phyloP scores from a whole-genome alignment of 2,797 vertebrate species.

The Alectoris magna region DNA sequence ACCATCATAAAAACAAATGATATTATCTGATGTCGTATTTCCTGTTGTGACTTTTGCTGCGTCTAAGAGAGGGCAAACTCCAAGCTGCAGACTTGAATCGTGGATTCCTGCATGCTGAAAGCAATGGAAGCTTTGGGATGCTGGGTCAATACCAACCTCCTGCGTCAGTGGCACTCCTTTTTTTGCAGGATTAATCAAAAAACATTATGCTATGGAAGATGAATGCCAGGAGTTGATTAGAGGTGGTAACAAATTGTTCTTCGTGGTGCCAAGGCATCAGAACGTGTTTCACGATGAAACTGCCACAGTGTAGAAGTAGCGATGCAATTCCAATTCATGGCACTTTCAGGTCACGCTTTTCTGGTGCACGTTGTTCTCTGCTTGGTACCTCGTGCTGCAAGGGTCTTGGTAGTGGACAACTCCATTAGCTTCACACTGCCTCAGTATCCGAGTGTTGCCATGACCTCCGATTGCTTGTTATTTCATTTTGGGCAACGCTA shows the following conservation, averaged over 20 bases:
- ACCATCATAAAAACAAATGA: background rate
- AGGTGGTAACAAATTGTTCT: background rate
- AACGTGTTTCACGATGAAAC: background rate
- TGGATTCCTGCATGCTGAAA: background rate
- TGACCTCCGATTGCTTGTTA: background rate
- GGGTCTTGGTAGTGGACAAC: background rate
- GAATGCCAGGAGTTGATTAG: constrained; percentile 13
- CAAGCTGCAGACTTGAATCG: background rate
- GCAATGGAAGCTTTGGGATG: background rate
- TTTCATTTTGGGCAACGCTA: constrained; percentile 21
- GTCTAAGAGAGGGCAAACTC: background rate
- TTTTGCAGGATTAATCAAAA: background rate
- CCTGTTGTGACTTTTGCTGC: background rate
- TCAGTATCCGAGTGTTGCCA: background rate
- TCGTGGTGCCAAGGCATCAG: background rate
- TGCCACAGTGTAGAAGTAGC: background rate
- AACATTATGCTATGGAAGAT: background rate
- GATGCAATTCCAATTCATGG: background rate
- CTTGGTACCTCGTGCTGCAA: background rate
- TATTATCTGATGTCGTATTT: background rate
- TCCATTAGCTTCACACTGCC: background rate
- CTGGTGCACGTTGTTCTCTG: background rate
- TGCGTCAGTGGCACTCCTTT: background rate
- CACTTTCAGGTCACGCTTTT: background rate
- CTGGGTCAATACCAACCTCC: background rate